These are phyloP conservation scores for Salvelinus fontinalis DNA, from an alignment of 2,113 vertebrate species.

Conservation along the genomic window DNA sequence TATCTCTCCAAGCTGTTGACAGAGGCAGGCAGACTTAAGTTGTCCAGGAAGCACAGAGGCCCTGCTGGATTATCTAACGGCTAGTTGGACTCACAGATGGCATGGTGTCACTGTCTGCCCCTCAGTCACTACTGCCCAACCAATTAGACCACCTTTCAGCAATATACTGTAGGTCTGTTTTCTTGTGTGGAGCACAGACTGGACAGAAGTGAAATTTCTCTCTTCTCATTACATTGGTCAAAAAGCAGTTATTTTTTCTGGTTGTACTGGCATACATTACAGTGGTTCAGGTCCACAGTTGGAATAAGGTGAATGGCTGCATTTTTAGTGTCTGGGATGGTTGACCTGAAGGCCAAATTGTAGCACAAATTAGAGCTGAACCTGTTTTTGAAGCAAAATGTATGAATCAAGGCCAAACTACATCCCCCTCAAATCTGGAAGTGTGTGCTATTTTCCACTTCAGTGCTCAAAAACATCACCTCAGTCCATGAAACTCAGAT, in stretches of 20 bases:
- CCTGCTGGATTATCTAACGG: constrained; percentile 51
- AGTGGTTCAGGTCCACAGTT: too few species aligned
- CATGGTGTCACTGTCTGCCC: constrained; percentile 57
- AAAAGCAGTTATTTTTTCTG: too few species aligned
- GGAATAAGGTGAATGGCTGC: too few species aligned
- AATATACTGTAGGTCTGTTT: constrained; percentile 33
- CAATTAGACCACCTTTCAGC: constrained; percentile 58
- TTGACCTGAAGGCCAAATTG: too few species aligned
- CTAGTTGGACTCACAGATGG: constrained; percentile 77
- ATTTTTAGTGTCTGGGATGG: too few species aligned
- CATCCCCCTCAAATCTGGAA: not conserved
- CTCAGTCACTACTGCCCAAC: constrained; percentile 50
- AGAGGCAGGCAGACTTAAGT: not conserved
- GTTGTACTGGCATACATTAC: too few species aligned
- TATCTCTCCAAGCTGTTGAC: not conserved
- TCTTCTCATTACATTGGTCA: too few species aligned
- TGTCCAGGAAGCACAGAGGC: not conserved
- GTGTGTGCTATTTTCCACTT: not conserved
- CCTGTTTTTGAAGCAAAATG: not conserved
- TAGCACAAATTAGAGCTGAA: too few species aligned
- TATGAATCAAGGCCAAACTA: constrained; percentile 19
- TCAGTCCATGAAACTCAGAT: not conserved
- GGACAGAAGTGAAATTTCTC: constrained; percentile 22
- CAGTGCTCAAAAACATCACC: not conserved
- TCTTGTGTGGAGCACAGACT: not conserved